Evolutionary conservation across 2,113 vertebrate species (phyloP).

Genomic region (Cercopithecus mona): DNA sequence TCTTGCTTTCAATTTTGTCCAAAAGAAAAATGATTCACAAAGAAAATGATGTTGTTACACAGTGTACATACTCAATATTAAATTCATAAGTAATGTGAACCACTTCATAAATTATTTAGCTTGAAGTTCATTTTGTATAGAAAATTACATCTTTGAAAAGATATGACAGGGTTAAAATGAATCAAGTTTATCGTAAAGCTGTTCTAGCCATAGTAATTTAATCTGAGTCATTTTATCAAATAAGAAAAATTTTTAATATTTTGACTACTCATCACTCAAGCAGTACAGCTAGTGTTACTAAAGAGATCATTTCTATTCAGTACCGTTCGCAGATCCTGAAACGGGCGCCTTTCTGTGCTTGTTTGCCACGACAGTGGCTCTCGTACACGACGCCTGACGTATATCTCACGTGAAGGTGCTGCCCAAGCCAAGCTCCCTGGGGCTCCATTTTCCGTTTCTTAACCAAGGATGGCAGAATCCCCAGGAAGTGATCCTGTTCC

Average conservation of each 20-base stretch:
- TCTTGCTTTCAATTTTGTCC: not conserved
- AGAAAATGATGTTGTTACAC: not conserved
- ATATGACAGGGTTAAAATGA: conserved; percentile 59
- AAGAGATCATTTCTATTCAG: rapidly evolving
- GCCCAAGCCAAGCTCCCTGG: rapidly evolving
- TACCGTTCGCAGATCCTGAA: rapidly evolving
- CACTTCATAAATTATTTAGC: conserved; percentile 31
- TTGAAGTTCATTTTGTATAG: conserved; percentile 31
- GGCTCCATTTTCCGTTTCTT: not conserved
- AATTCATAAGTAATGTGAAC: not conserved
- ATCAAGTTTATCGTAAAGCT: conserved; percentile 37
- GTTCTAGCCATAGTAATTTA: not conserved
- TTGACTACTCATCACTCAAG: not conserved
- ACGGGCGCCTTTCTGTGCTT: rapidly evolving
- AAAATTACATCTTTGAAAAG: conserved; percentile 53
- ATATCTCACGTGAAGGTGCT: rapidly evolving
- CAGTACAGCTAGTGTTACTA: rapidly evolving
- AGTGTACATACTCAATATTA: not conserved
- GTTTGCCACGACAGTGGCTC: rapidly evolving
- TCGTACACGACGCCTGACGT: rapidly evolving
- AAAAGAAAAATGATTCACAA: not conserved
- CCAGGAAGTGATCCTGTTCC: rapidly evolving
- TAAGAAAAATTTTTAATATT: not conserved
- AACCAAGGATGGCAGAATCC: rapidly evolving
- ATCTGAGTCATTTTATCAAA: conserved; percentile 41